Evolutionary conservation across 2,888 invertebrate genomes (phyloP).

Genomic region (Tridacna crocea): DNA sequence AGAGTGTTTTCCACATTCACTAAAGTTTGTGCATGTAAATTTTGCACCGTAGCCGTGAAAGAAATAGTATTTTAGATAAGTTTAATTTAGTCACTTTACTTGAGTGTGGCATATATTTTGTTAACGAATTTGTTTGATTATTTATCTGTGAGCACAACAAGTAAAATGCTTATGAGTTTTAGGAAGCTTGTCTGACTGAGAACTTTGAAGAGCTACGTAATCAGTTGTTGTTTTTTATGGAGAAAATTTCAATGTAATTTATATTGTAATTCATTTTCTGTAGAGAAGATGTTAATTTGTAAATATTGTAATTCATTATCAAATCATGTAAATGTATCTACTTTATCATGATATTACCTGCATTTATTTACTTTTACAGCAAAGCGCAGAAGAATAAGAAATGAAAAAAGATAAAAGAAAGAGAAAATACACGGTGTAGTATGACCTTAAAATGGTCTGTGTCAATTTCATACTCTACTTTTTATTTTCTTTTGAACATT

Average conservation of each 20-base stretch:
- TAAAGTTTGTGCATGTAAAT: no score
- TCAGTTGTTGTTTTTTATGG: background rate
- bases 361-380: conserved; percentile 33
- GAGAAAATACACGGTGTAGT: conserved; percentile 57
- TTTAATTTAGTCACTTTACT: no score
- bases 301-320: background rate
- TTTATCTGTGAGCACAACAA: no score
- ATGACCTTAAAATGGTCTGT: conserved; percentile 66
- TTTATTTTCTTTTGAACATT: conserved; percentile 9
- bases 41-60: no score
- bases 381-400: background rate
- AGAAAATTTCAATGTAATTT: background rate
- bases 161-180: no score
- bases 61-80: no score
- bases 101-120: no score
- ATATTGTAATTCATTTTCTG: no score
- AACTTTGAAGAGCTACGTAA: no score
- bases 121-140: no score
- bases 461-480: conserved; percentile 41
- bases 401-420: conserved; percentile 3
- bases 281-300: background rate
- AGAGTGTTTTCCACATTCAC: no score
- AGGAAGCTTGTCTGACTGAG: no score
- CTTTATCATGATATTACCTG: conserved; percentile 22
- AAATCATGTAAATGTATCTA: background rate